These are phyloP conservation scores for Castor canadensis DNA, from an alignment of 2,113 vertebrate genomes.

Conservation along the genomic window DNA sequence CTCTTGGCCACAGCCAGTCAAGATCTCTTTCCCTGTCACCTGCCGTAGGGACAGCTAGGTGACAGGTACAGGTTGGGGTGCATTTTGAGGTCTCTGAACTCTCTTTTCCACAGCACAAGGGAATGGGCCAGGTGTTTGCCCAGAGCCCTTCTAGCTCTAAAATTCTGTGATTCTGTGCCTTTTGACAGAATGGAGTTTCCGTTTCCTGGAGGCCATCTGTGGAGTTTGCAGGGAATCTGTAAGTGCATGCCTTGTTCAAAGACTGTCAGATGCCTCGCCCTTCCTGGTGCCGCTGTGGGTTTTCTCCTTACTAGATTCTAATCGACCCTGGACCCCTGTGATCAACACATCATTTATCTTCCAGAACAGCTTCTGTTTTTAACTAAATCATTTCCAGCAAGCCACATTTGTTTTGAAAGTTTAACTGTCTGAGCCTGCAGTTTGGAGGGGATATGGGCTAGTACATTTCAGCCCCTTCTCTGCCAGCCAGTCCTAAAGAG, in stretches of 20 bases:
- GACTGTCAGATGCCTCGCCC: not conserved
- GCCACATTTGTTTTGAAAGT: accelerated
- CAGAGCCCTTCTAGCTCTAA: constrained; percentile 7
- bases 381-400: not conserved
- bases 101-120: not conserved
- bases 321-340: not conserved
- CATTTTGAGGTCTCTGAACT: not conserved
- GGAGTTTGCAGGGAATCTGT: constrained; percentile 95
- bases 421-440: not conserved
- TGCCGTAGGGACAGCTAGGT: not conserved
- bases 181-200: constrained; percentile 88
- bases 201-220: constrained; percentile 94
- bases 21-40: too few relatives aligned
- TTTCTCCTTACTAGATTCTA: not conserved
- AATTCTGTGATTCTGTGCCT: constrained; percentile 52
- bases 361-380: not conserved
- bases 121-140: not conserved
- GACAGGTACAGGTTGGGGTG: accelerated
- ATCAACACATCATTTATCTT: not conserved
- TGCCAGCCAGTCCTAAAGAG: not conserved
- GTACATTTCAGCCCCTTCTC: not conserved
- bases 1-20: not conserved
- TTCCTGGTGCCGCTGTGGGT: not conserved
- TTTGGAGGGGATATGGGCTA: not conserved
- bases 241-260: constrained; percentile 77